Evolutionary conservation across 2,888 invertebrate genomes (phyloP).

Genomic region (Pinctada fucata): DNA sequence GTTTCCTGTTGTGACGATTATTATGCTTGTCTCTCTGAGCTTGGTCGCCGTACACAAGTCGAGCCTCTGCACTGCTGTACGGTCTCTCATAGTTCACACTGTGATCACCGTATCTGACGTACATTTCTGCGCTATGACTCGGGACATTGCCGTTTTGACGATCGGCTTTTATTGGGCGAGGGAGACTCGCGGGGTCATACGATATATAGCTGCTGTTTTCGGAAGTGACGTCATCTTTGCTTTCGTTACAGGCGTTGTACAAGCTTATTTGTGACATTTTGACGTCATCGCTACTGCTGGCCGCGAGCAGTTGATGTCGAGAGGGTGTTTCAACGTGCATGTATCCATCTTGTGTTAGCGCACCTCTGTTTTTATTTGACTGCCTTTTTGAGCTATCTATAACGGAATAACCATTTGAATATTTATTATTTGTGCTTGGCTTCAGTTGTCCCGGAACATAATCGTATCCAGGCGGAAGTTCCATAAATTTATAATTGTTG

Average conservation of each 20-base stretch:
- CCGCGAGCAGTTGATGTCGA: neutral
- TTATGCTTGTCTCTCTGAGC: neutral
- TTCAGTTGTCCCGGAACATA: constrained; percentile 14
- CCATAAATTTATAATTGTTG: neutral
- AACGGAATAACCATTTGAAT: constrained; percentile 25
- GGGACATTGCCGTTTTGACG: neutral
- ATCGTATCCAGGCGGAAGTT: neutral
- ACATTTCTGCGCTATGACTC: constrained; percentile 25
- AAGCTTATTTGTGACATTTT: constrained; percentile 1
- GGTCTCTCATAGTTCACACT: neutral
- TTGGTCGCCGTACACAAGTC: constrained; percentile 1
- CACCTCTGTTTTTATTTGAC: constrained; percentile 7
- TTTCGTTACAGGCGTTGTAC: neutral
- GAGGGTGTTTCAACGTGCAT: constrained; percentile 14
- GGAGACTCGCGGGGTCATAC: neutral
- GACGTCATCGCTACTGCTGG: constrained; percentile 11
- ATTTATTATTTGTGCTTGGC: constrained; percentile 7
- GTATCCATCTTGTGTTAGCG: constrained; percentile 6
- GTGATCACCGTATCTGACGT: constrained; percentile 21
- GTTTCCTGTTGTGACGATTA: neutral
- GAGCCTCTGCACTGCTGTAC: constrained; percentile 29
- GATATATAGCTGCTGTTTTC: neutral
- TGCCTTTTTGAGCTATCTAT: constrained; percentile 17
- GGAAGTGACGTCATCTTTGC: neutral
- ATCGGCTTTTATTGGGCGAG: neutral